Evolutionary conservation across 2,797 vertebrate species (phyloP).

Genomic region (Silurus lanzhouensis): DNA sequence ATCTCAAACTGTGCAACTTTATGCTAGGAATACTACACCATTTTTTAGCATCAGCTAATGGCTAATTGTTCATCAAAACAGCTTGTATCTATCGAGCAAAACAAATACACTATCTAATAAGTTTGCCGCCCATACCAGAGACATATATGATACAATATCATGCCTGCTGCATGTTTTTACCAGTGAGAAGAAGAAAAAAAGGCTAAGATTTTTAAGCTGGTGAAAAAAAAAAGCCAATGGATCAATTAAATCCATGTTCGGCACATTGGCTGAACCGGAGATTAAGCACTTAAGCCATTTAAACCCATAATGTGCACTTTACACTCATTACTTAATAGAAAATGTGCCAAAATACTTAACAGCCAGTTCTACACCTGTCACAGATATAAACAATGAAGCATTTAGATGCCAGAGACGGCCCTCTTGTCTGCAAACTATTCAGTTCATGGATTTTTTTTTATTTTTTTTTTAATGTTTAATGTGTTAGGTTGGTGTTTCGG

Average conservation of each 20-base stretch:
- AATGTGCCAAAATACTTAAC: constrained; percentile 25
- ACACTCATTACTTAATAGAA: constrained; percentile 45
- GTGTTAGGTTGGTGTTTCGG: not conserved
- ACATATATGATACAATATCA: not conserved
- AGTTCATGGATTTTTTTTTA: not conserved
- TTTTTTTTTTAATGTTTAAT: not conserved
- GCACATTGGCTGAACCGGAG: constrained; percentile 48
- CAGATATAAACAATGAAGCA: constrained; percentile 19
- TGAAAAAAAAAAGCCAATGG: constrained; percentile 44
- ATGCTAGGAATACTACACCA: constrained; percentile 32
- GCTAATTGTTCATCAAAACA: constrained; percentile 20
- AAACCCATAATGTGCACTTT: constrained; percentile 45
- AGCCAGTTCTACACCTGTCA: constrained; percentile 24
- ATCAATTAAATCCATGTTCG: constrained; percentile 56
- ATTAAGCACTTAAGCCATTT: constrained; percentile 56
- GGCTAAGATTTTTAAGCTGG: constrained; percentile 46
- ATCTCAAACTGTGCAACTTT: not conserved
- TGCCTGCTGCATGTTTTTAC: constrained; percentile 31
- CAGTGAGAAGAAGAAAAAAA: constrained; percentile 1
- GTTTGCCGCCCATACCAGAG: not conserved
- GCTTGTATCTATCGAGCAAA: not conserved
- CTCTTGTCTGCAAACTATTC: not conserved
- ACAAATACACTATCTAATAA: not conserved
- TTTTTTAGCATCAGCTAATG: not conserved
- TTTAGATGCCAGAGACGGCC: not conserved